Base-by-base conservation (phyloP, 2,113 vertebrate species). In the Melanerpes formicivorus region DNA sequence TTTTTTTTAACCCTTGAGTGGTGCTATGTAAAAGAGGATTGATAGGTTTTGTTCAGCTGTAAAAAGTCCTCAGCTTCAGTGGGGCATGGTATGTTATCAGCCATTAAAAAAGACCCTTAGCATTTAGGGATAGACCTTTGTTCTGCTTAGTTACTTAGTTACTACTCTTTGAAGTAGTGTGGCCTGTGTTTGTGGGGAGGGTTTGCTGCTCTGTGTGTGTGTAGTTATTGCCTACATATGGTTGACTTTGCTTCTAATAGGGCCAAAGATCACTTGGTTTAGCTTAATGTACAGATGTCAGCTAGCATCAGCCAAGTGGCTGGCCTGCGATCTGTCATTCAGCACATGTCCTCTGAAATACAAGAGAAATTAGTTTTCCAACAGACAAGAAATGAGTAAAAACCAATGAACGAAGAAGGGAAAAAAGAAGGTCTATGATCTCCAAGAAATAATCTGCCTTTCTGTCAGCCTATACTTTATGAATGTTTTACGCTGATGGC, bases 81-180 rank as follows among this genome's bases (percentile, higher is more conserved):
- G 34, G 63, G 63, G 46, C 71, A 86, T 1, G 4, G 30, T 63
- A 69, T 64, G 42, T 88, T 95, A 89, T 90, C 81, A 87, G 90
- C 67, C 64, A 77, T 89, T 93, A 50, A 55, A 18, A 5, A 50
- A 54, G 50, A 86, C 86, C 83, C 87, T 91, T 66, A 81, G 70
- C 46, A 70, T 81, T 73, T 79, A 79, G 30, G 86, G 40, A 13
- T 59, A 73, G 87, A 93, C 90, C 95, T 96, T 96, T 95, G 92
- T 40, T 87, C 93, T 80, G 60, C 56, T 82, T 79, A 79, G 87
- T 93, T 89, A 84, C 75, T 93, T 87, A 82, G 42, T 44, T 44
- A 44, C 42, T 82, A 77, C 92, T 66, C 89, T 80, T 77, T 32
- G 34, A 42, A 69, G 65, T 37, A 50, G 48, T 69, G 54, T 66